Conservation (phyloP, 2,888 invertebrate species). For the Ganaspis brasiliensis region DNA sequence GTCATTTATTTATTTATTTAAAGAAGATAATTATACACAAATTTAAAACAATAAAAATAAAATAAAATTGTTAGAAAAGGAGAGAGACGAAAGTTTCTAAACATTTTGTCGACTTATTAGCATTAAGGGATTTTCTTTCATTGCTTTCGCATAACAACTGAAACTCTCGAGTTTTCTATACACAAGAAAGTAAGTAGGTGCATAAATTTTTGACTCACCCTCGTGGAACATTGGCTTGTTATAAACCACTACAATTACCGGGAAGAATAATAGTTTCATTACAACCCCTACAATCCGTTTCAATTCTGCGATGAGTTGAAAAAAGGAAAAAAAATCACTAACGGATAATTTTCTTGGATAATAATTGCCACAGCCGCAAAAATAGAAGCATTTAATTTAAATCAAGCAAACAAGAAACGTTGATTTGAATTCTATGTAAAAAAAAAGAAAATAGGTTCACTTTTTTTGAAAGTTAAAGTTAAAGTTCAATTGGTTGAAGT, state of each 20-base stretch:
- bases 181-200: neutral
- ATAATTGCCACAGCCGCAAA: too few relatives aligned
- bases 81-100: neutral
- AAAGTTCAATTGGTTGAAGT: too few relatives aligned
- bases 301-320: neutral
- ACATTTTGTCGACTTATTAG: neutral
- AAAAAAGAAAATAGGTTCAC: too few relatives aligned
- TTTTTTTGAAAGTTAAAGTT: too few relatives aligned
- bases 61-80: too few relatives aligned
- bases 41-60: too few relatives aligned
- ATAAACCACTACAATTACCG: neutral
- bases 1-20: too few relatives aligned
- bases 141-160: neutral
- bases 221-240: neutral
- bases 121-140: neutral
- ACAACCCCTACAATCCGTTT: neutral
- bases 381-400: too few relatives aligned
- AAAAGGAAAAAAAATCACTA: neutral
- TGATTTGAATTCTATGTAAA: too few relatives aligned
- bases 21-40: too few relatives aligned
- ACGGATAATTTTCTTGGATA: neutral
- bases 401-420: too few relatives aligned
- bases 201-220: neutral
- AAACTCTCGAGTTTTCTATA: neutral
- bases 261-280: slow-evolving; percentile 32